Conservation (phyloP, 2,888 invertebrate genomes). For the Philaethria dido region DNA sequence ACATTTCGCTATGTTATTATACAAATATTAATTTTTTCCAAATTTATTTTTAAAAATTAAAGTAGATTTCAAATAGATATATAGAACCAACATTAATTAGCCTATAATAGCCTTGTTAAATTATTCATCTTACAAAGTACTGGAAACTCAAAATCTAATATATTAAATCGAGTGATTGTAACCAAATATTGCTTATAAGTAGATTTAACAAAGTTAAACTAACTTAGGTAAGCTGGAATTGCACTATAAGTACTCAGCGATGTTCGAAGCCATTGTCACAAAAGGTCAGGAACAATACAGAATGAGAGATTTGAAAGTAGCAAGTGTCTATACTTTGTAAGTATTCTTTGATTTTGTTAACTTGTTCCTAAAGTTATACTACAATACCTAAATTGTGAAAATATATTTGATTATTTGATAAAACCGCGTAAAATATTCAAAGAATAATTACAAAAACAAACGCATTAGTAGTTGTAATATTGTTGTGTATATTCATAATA, state of each 20-base stretch:
- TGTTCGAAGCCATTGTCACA: neutral
- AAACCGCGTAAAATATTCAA: too few species aligned
- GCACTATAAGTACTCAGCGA: neutral
- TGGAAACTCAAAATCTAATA: neutral
- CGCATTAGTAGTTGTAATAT: too few species aligned
- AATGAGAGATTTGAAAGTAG: neutral
- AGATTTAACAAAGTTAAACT: neutral
- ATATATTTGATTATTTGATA: too few species aligned
- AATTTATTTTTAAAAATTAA: too few species aligned
- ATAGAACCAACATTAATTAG: neutral
- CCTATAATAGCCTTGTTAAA: constrained; percentile 6
- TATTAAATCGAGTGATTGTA: neutral
- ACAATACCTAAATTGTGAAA: too few species aligned
- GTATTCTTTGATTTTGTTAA: neutral
- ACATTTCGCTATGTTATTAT: too few species aligned
- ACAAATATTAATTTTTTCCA: too few species aligned
- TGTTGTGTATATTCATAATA: too few species aligned
- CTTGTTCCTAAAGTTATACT: too few species aligned
- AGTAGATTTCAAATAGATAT: neutral
- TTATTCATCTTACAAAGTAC: constrained; percentile 1
- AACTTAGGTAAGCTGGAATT: constrained; percentile 1
- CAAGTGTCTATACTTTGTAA: neutral
- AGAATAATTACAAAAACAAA: too few species aligned
- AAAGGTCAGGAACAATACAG: neutral
- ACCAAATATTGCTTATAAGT: neutral